These are phyloP conservation scores for Balaeniceps rex DNA, from an alignment of 2,113 vertebrate genomes.

Conservation along the genomic window DNA sequence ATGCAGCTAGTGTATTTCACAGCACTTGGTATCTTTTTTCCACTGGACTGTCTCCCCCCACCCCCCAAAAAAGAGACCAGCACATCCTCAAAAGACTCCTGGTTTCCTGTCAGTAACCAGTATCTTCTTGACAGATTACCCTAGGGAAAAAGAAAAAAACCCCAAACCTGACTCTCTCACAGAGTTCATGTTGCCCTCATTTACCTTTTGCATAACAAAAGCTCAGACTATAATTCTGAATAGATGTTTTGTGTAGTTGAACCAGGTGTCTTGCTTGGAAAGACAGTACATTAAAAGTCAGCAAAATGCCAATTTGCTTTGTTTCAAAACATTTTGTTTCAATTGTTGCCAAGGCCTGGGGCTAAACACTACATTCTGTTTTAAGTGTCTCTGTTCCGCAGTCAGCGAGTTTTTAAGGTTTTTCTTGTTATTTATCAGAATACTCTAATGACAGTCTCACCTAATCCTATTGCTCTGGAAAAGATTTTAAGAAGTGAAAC, in stretches of 20 bases:
- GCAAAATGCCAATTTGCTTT: slow-evolving; percentile 71
- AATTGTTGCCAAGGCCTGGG: slow-evolving; percentile 69
- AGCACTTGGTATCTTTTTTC: background rate
- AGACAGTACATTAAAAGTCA: slow-evolving; percentile 63
- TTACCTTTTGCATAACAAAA: slow-evolving; percentile 69
- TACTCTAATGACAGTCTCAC: slow-evolving; percentile 1
- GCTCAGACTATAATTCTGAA: slow-evolving; percentile 56
- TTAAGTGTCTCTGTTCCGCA: slow-evolving; percentile 37
- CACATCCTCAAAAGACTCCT: background rate
- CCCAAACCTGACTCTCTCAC: slow-evolving; percentile 18
- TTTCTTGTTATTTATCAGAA: slow-evolving; percentile 20
- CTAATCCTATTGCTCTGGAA: slow-evolving; percentile 50
- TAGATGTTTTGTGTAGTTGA: slow-evolving; percentile 59
- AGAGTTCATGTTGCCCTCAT: slow-evolving; percentile 49
- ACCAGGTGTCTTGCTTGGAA: slow-evolving; percentile 71
- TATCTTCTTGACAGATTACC: background rate
- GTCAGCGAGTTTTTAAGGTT: slow-evolving; percentile 2
- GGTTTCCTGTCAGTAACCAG: background rate
- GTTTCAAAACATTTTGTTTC: slow-evolving; percentile 72
- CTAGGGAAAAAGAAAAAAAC: background rate
- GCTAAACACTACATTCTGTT: slow-evolving; percentile 60
- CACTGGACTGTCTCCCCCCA: background rate
- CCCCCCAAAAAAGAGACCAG: background rate
- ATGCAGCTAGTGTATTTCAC: background rate
- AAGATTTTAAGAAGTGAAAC: slow-evolving; percentile 20